Conservation (phyloP, 2,888 invertebrate species). For the Dasypolia templi region DNA sequence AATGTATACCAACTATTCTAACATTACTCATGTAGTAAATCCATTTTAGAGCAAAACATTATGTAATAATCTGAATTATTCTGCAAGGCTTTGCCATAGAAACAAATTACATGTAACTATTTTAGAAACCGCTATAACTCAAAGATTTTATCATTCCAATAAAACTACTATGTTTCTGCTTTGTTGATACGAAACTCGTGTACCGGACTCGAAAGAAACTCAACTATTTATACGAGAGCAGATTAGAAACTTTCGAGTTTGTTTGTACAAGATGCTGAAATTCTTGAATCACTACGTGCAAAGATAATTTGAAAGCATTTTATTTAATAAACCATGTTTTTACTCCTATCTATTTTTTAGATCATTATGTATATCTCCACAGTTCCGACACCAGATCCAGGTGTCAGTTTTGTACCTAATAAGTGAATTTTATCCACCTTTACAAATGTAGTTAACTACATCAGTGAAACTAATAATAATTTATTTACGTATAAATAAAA, state of each 20-base stretch:
- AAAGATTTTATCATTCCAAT: background rate
- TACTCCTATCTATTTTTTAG: constrained; percentile 18
- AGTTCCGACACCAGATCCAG: constrained; percentile 30
- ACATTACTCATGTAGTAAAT: background rate
- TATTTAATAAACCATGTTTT: constrained; percentile 3
- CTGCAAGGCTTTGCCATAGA: constrained; percentile 6
- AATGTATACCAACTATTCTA: background rate
- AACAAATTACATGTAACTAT: background rate
- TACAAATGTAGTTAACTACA: constrained; percentile 63
- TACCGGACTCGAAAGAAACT: background rate
- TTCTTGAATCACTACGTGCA: background rate
- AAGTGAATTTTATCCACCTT: constrained; percentile 64
- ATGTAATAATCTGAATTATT: background rate
- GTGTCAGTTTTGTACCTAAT: constrained; percentile 62
- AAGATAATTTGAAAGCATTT: background rate
- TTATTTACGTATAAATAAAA: constrained; percentile 70
- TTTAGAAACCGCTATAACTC: background rate
- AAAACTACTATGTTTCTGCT: no score
- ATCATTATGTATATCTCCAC: constrained; percentile 16
- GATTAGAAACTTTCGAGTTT: background rate
- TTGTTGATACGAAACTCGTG: no score
- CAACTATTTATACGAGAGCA: background rate
- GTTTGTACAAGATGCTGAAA: background rate
- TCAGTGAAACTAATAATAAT: constrained; percentile 70
- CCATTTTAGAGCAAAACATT: background rate